Base-by-base conservation (phyloP, 2,113 vertebrate species). In the Noctilio leporinus region DNA sequence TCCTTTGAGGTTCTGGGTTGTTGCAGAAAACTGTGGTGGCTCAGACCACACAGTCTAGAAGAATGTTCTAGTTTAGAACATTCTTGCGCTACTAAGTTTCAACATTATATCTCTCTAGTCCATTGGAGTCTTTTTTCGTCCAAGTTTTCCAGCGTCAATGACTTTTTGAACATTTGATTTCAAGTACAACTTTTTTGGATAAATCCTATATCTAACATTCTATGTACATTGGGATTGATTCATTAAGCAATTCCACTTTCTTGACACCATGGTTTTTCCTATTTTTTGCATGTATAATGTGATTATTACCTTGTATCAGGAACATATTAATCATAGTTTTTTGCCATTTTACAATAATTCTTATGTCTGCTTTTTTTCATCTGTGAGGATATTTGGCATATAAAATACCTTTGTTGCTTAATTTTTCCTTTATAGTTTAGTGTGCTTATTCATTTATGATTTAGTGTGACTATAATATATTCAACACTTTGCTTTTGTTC, bases 401-500 rank as follows among this genome's bases (percentile, higher is more conserved):
- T 94, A 51, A 90, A 95, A 70, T 95, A 81, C 91, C 70, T 43
- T 69, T 45, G 55, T 96, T 94, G 88, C 51, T 90, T 88, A 67
- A 7, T 53, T 93, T 96, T 93, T 93, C 88, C 93, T 93, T 92
- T 93, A 86, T 91, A 67, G 47, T 80, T 70, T 64, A 47, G 57
- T 15, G 53, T 49, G 15, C 43, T 93, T 94, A 38, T 86, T 96
- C 76, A 65, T 70, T 69, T 59, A 72, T 82, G 72, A 88, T 80
- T 70, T 87, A 76, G 72, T 59, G 88, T 92, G 88, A 91, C 64
- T 82, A 26, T 92, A 86, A 59, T 92, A 78, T 94, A 92, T 85
- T 73, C 70, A 91, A 55, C 55, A 38, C 91, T 96, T 97, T 85
- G 47, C 93, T 94, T 87, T 95, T 96, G 43, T 96, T 73, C 24